Evolutionary conservation across 2,888 invertebrate genomes (phyloP).

Genomic region (Zhengitettix transpicula): DNA sequence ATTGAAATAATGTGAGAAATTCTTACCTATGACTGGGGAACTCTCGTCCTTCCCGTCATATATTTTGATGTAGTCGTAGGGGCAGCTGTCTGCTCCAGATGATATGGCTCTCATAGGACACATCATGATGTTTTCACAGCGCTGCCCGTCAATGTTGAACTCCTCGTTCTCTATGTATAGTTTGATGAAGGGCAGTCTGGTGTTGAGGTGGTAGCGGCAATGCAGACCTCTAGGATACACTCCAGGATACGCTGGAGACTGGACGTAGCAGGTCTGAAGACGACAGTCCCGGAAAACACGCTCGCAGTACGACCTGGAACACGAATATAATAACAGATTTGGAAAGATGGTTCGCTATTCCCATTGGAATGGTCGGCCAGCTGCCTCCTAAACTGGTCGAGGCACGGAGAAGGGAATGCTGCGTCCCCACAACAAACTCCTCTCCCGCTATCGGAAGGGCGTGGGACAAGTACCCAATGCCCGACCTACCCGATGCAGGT

Average conservation of each 20-base stretch:
- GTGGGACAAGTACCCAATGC: no score
- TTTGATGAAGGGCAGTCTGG: slow-evolving; percentile 74
- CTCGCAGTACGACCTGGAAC: slow-evolving; percentile 69
- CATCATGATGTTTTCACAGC: slow-evolving; percentile 88
- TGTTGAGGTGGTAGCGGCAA: slow-evolving; percentile 81
- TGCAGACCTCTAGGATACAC: slow-evolving; percentile 81
- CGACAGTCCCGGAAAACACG: slow-evolving; percentile 74
- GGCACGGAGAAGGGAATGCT: no score
- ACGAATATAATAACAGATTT: slow-evolving; percentile 73
- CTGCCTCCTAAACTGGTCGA: no score
- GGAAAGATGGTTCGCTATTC: slow-evolving; percentile 55
- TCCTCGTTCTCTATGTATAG: slow-evolving; percentile 84
- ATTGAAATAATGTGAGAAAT: no score
- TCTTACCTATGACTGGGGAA: slow-evolving; percentile 54
- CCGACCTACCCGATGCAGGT: no score
- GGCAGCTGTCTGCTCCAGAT: slow-evolving; percentile 71
- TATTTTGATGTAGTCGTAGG: slow-evolving; percentile 75
- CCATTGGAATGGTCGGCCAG: no score
- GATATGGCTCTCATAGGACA: slow-evolving; percentile 86
- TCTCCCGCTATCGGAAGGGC: no score
- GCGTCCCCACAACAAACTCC: no score
- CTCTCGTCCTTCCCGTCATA: slow-evolving; percentile 82
- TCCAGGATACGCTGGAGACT: slow-evolving; percentile 84
- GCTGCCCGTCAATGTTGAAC: slow-evolving; percentile 83
- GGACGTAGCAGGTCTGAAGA: slow-evolving; percentile 83